A percentile compares a stretch with the other conserved stretches of the same genome.
Conservation (phyloP, 2,113 vertebrate species). For the Ginglymostoma cirratum region DNA sequence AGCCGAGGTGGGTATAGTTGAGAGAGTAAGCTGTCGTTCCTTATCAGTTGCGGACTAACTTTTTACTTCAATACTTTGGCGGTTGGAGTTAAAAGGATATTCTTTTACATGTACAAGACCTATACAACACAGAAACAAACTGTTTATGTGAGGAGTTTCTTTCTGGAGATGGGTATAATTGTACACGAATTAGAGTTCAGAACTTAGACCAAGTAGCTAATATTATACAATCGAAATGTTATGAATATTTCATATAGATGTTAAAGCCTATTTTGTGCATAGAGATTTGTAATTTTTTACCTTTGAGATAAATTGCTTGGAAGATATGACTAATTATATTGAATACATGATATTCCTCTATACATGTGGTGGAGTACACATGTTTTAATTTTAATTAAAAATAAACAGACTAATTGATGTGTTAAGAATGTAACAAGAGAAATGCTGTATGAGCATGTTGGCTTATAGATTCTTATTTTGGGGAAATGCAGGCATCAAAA, state of each 20-base stretch:
- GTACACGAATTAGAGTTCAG: neutral
- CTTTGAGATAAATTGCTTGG: neutral
- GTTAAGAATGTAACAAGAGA: neutral
- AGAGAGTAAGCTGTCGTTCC: neutral
- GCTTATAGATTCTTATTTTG: neutral
- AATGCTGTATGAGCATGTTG: neutral
- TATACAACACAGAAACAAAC: neutral
- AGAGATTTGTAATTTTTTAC: neutral
- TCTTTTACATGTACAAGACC: neutral
- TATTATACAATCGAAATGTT: neutral
- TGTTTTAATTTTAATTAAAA: too few species aligned
- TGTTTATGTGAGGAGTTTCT: neutral
- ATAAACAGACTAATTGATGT: neutral
- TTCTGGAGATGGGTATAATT: neutral
- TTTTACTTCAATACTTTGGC: neutral
- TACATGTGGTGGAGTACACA: neutral
- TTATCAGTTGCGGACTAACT: neutral
- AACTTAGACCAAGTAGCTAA: neutral
- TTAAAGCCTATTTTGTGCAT: neutral
- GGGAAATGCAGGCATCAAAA: neutral
- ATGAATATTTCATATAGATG: neutral
- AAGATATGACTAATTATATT: neutral
- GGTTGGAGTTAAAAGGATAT: neutral
- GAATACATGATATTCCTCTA: neutral
- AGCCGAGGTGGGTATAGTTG: constrained; percentile 71